phyloP scores from a whole-genome alignment of 2,888 invertebrate species.

The Hirtodrosophila alboralis region DNA sequence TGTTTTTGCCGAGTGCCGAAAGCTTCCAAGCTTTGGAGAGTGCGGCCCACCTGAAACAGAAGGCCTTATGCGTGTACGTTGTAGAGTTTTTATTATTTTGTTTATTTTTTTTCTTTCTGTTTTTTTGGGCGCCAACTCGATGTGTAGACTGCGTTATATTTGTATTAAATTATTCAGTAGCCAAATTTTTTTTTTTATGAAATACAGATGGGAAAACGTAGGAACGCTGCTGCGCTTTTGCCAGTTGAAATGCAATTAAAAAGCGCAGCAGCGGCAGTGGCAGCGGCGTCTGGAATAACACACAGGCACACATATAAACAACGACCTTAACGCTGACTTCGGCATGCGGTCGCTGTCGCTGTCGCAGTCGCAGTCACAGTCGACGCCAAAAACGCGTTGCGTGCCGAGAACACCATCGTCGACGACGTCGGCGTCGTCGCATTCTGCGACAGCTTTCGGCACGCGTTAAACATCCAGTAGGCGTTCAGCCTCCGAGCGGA shows the following conservation, averaged over 20 bases:
- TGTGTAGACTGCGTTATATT: constrained; percentile 76
- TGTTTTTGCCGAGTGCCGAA: background rate
- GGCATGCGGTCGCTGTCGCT: constrained; percentile 14
- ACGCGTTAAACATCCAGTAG: constrained; percentile 81
- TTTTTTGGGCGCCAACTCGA: constrained; percentile 37
- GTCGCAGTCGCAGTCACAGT: constrained; percentile 10
- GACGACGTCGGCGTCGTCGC: constrained; percentile 39
- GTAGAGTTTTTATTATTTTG: constrained; percentile 39
- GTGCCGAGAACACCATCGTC: constrained; percentile 20
- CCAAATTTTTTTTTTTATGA: constrained; percentile 69
- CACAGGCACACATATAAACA: background rate
- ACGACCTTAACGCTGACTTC: constrained; percentile 7
- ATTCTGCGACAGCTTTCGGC: constrained; percentile 70
- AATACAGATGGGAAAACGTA: constrained; percentile 31
- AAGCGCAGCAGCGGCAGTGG: constrained; percentile 50
- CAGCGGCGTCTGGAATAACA: constrained; percentile 4
- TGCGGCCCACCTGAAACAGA: constrained; percentile 17
- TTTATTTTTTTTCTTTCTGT: too few relatives aligned
- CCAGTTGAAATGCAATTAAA: constrained; percentile 70
- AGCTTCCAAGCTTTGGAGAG: constrained; percentile 43
- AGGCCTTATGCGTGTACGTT: constrained; percentile 14
- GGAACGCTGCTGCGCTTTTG: constrained; percentile 67
- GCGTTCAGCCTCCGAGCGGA: constrained; percentile 85
- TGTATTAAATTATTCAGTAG: constrained; percentile 70
- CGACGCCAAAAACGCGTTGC: constrained; percentile 34